Evolutionary conservation across 2,797 vertebrate genomes (phyloP).

Genomic region (Nyctibius grandis): DNA sequence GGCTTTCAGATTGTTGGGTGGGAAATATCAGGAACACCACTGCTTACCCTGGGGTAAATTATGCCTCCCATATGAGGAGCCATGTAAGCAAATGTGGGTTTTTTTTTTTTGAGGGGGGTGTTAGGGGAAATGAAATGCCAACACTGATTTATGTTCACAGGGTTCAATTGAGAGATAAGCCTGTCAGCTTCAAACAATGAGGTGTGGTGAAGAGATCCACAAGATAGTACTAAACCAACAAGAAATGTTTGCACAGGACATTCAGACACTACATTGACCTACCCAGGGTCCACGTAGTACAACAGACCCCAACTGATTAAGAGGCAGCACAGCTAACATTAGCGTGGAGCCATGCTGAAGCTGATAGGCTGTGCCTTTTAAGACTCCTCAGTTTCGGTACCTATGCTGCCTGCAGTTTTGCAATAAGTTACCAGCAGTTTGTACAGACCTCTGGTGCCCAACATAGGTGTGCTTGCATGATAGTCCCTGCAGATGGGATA

Average conservation of each 20-base stretch:
- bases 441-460: not conserved
- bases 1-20: slow-evolving; percentile 8
- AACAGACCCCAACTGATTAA: not conserved
- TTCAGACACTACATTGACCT: not conserved
- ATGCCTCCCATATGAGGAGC: slow-evolving; percentile 2
- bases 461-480: not conserved
- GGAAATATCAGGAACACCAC: slow-evolving; percentile 35
- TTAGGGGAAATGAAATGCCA: slow-evolving; percentile 50
- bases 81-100: not conserved
- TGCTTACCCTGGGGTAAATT: not conserved
- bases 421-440: not conserved
- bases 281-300: not conserved
- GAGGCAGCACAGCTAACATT: not conserved
- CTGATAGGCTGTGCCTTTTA: not conserved
- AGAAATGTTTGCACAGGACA: not conserved
- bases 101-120: not conserved
- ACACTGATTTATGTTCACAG: slow-evolving; percentile 4
- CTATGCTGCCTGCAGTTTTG: not conserved
- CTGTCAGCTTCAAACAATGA: slow-evolving; percentile 9
- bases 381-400: not conserved
- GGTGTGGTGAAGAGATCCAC: not conserved
- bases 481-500: not conserved
- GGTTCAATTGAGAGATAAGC: not conserved
- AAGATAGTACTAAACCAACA: not conserved
- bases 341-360: not conserved